A percentile compares a stretch with the other conserved stretches of the same genome.
phyloP scores from a whole-genome alignment of 2,888 invertebrate genomes.

The Capitulum mitella region DNA sequence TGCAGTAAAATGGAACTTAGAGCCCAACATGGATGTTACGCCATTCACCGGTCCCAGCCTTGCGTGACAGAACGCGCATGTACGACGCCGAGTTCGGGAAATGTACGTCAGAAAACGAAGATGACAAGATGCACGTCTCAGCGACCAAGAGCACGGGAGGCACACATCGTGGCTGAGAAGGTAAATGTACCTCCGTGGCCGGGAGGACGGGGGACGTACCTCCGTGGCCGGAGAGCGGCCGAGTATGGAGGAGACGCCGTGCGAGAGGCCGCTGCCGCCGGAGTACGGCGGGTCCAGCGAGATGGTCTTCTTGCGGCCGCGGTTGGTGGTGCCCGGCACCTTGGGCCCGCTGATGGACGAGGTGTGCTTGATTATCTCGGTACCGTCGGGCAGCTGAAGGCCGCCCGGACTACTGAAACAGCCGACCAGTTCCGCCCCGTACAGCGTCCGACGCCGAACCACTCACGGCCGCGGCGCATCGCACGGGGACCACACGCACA shows the following conservation, averaged over 20 bases:
- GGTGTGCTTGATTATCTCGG: conserved; percentile 83
- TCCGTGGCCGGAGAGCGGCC: conserved; percentile 4
- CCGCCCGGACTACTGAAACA: conserved; percentile 56
- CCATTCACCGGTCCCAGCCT: too few species aligned
- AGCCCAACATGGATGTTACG: too few species aligned
- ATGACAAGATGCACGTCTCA: too few species aligned
- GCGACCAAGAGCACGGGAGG: too few species aligned
- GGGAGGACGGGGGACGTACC: background rate
- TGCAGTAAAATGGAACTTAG: too few species aligned
- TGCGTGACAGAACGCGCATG: too few species aligned
- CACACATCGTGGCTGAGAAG: too few species aligned
- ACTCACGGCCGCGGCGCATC: background rate
- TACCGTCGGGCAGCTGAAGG: conserved; percentile 76
- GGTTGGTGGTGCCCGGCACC: conserved; percentile 72
- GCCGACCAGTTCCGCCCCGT: background rate
- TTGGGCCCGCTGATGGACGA: conserved; percentile 79
- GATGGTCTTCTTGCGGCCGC: conserved; percentile 80
- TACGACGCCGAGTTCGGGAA: too few species aligned
- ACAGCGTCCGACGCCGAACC: too few species aligned
- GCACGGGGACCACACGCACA: background rate
- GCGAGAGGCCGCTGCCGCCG: conserved; percentile 36
- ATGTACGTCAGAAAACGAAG: too few species aligned
- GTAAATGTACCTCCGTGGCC: too few species aligned
- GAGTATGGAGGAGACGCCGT: conserved; percentile 20
- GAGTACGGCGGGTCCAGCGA: conserved; percentile 66